These are phyloP conservation scores for Columbina picui DNA, from an alignment of 2,113 vertebrate genomes.

Conservation along the genomic window DNA sequence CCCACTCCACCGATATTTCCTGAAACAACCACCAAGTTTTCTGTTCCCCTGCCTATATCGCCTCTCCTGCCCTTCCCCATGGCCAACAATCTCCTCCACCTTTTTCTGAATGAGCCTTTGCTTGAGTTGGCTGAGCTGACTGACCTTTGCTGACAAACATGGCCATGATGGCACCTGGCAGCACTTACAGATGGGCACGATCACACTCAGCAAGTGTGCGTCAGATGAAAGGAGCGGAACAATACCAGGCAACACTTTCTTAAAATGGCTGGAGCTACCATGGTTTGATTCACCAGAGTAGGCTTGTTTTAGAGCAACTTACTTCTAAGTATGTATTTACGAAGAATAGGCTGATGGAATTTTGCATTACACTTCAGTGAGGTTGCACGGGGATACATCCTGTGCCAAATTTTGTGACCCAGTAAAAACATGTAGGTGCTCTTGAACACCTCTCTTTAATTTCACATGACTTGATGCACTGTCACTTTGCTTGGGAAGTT, in stretches of 20 bases:
- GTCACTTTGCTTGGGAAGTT: neutral
- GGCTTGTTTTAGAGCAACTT: neutral
- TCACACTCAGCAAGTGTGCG: neutral
- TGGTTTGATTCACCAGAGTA: neutral
- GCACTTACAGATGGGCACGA: neutral
- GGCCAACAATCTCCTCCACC: neutral
- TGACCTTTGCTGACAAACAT: fast-evolving
- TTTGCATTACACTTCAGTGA: neutral
- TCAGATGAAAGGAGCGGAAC: neutral
- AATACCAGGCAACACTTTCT: neutral
- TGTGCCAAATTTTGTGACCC: neutral
- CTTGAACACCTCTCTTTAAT: neutral
- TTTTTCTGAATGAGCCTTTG: neutral
- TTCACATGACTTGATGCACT: neutral
- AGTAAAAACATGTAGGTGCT: neutral
- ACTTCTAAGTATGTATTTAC: neutral
- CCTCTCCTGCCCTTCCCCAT: neutral
- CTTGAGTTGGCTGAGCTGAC: neutral
- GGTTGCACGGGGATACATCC: neutral
- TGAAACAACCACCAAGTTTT: neutral
- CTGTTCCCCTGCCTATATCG: neutral
- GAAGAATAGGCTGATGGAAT: neutral
- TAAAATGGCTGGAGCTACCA: neutral
- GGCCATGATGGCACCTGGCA: neutral
- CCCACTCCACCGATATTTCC: neutral